Base-by-base conservation (phyloP, 2,888 invertebrate genomes). In the Yponomeuta sedellus region DNA sequence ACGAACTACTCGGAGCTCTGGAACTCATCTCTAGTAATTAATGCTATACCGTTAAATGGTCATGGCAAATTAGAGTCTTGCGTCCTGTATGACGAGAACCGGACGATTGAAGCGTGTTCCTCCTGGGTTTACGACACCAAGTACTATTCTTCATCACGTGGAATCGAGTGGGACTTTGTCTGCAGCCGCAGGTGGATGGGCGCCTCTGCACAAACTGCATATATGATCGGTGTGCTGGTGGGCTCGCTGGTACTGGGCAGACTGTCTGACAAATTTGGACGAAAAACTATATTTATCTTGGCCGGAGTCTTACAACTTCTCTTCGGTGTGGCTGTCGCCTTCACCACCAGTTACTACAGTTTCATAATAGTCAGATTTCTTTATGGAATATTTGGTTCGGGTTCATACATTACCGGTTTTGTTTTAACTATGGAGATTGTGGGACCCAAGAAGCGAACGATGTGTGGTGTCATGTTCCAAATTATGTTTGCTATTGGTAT, bases 141-240 rank as follows among this genome's bases (percentile, higher is more conserved):
- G 0, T 96, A 95, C 77, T 95, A 94, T 74, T 85, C 93, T 67
- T 93, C 94, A 0, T 95, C 96, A 0, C 92, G 95, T 39, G 94
- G 94, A 2, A 95, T 96, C 40, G 96, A 97, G 81, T 97, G 96
- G 97, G 86, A 95, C 78, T 94, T 97, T 68, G 96, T 97, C 0
- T 97, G 97, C 79, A 93, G 93, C 69, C 89, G 92, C 57, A 92
- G 96, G 61, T 97, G 97, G 96, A 95, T 96, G 94, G 95, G 96
- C 2, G 95, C 97, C 0, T 82, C 95, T 1, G 94, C 96, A 0
- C 97, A 97, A 77, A 94, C 95, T 0, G 85, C 92, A 1, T 96
- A 95, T 79, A 97, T 97, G 97, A 92, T 96, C 75, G 97, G 97
- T 10, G 96, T 96, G 5, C 94, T 97, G 71, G 88, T 93, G 0